Conservation (phyloP, 2,113 vertebrate genomes). For the Notechis scutatus region DNA sequence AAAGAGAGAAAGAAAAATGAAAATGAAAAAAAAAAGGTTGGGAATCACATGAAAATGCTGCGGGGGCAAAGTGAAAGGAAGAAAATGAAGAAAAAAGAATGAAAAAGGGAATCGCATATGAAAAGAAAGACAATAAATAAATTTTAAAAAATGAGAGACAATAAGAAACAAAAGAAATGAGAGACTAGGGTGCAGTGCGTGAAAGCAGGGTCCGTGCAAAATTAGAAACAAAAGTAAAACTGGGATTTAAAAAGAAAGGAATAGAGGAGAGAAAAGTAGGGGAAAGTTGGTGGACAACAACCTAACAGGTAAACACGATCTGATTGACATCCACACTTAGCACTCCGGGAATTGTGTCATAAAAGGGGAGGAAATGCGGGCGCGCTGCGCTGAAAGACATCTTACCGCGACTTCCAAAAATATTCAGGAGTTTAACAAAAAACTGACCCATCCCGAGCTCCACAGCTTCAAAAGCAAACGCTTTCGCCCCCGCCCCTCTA, state of each 20-base stretch:
- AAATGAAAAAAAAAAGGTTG: neutral
- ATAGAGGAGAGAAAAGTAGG: neutral
- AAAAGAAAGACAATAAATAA: neutral
- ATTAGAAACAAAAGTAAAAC: neutral
- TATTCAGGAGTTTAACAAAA: neutral
- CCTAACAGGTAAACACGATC: neutral
- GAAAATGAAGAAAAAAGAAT: neutral
- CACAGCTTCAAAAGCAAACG: neutral
- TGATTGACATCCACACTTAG: neutral
- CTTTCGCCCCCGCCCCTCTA: neutral
- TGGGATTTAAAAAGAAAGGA: too few species aligned
- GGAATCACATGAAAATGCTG: neutral
- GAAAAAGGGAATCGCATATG: too few species aligned
- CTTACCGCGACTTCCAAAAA: constrained; percentile 28
- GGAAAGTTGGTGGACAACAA: neutral
- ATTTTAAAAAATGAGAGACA: too few species aligned
- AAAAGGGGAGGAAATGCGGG: neutral
- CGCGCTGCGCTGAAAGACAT: neutral
- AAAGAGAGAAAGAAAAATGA: neutral
- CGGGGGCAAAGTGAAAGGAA: neutral
- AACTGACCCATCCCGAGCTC: constrained; percentile 17
- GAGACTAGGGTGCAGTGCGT: too few species aligned
- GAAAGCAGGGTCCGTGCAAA: neutral
- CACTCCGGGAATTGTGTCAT: neutral
- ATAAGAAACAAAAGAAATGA: neutral